Evolutionary conservation across 2,113 vertebrate genomes (phyloP).

Genomic region (Calyptommatus sinebrachiatus): DNA sequence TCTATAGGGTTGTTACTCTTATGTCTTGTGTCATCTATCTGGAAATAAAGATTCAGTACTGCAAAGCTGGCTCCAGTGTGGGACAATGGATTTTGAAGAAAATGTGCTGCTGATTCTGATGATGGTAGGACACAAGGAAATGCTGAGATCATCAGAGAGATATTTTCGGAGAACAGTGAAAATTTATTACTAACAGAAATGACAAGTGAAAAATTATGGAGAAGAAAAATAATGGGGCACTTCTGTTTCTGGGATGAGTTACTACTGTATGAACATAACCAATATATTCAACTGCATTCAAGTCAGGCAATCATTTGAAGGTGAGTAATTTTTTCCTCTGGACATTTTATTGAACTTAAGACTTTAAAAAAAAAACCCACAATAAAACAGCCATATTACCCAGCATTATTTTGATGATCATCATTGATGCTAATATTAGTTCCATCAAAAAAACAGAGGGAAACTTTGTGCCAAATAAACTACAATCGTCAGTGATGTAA

Average conservation of each 20-base stretch:
- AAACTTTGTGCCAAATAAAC: background rate
- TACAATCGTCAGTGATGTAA: background rate
- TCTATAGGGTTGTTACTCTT: slow-evolving; percentile 5
- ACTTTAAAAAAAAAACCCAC: too few relatives aligned
- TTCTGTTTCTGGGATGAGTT: slow-evolving; percentile 59
- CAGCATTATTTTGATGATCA: background rate
- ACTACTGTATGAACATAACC: slow-evolving; percentile 57
- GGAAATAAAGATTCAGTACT: background rate
- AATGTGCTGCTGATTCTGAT: background rate
- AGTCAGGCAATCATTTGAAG: background rate
- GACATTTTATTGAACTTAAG: background rate
- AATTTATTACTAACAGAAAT: slow-evolving; percentile 60
- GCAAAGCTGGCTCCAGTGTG: slow-evolving; percentile 20
- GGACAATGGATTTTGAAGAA: background rate
- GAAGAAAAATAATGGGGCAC: slow-evolving; percentile 60
- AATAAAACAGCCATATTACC: background rate
- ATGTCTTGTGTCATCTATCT: background rate
- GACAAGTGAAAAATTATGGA: slow-evolving; percentile 14
- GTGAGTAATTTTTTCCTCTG: background rate
- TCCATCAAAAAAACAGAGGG: background rate
- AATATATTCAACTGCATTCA: slow-evolving; percentile 37
- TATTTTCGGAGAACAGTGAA: slow-evolving; percentile 17
- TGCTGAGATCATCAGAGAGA: background rate
- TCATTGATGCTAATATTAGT: too few relatives aligned
- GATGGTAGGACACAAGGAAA: background rate